Conservation (phyloP, 92 coral and sea anemone genomes). For the Parazoanthus darwini region DNA sequence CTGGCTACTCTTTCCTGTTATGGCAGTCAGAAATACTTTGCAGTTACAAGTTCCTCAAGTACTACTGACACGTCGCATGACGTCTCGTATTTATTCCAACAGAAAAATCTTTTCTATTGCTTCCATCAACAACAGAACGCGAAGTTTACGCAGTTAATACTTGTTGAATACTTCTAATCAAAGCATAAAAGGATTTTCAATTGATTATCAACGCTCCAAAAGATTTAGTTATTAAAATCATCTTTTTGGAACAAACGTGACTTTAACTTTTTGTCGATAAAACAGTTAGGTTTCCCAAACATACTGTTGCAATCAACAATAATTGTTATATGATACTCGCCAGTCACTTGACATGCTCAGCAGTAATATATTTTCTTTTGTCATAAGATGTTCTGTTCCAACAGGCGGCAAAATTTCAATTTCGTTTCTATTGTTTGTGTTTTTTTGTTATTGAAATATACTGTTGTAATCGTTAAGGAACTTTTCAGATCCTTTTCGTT, state of each 20-base stretch:
- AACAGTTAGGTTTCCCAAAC: neutral
- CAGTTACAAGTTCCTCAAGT: neutral
- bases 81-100: neutral
- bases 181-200: constrained; percentile 18
- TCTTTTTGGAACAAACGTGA: neutral
- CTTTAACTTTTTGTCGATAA: neutral
- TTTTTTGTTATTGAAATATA: neutral
- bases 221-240: constrained; percentile 12
- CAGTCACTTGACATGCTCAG: neutral
- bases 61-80: neutral
- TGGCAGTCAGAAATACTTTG: neutral
- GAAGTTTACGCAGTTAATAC: constrained; percentile 22
- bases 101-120: no score
- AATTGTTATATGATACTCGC: neutral
- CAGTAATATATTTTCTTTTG: neutral
- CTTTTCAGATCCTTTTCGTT: neutral
- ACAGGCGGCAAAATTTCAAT: constrained; percentile 5
- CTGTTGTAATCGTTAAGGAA: neutral
- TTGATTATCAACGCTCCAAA: neutral
- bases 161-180: constrained; percentile 27
- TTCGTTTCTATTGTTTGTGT: neutral
- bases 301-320: neutral
- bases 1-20: neutral
- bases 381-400: neutral
- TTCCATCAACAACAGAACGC: neutral